phyloP scores from a whole-genome alignment of 2,797 vertebrate species.

The Alfaro cultratus region DNA sequence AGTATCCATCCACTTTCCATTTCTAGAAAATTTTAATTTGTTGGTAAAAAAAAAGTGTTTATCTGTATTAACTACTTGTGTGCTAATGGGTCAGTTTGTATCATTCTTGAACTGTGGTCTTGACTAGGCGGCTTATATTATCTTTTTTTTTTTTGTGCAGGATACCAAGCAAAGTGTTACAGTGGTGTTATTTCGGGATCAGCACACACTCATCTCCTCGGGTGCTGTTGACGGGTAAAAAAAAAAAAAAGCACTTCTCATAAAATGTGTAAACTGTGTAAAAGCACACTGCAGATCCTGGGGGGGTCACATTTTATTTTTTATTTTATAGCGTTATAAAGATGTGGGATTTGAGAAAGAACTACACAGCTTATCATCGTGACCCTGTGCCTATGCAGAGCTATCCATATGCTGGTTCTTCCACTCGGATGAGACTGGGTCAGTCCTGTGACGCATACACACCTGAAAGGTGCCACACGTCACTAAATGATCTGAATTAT shows the following conservation, averaged over 20 bases:
- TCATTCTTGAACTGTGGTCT: background rate
- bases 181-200: constrained; percentile 92
- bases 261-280: background rate
- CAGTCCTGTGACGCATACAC: constrained; percentile 23
- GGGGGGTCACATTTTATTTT: background rate
- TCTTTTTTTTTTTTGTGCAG: constrained; percentile 54
- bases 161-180: constrained; percentile 96
- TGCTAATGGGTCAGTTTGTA: background rate
- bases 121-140: background rate
- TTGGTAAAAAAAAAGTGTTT: background rate
- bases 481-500: background rate
- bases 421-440: constrained; percentile 90
- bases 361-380: constrained; percentile 85
- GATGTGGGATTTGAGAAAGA: constrained; percentile 95
- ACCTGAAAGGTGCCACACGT: background rate
- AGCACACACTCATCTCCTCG: constrained; percentile 92
- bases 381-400: constrained; percentile 86
- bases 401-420: constrained; percentile 91
- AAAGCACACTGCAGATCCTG: background rate
- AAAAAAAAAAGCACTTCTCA: background rate
- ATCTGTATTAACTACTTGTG: background rate
- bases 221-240: constrained; percentile 97
- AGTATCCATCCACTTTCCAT: background rate
- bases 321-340: constrained; percentile 86
- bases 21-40: background rate